These are phyloP conservation scores for Oasisia sp. DNA, from an alignment of 2,888 invertebrate genomes.

Conservation along the genomic window DNA sequence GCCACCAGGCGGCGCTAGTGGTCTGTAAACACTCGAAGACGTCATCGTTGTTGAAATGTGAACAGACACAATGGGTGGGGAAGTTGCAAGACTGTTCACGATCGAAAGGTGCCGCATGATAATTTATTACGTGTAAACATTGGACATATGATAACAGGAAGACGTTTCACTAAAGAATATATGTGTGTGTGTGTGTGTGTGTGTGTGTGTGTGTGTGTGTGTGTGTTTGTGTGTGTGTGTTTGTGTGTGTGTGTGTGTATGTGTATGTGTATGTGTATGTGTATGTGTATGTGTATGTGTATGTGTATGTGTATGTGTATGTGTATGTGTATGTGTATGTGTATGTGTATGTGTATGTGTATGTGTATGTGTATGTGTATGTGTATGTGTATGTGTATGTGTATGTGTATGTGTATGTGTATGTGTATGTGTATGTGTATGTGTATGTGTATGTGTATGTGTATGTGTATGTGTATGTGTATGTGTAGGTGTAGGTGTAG, in stretches of 20 bases:
- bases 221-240: too few species aligned
- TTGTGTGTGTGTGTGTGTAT: too few species aligned
- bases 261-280: too few species aligned
- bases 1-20: slow-evolving; percentile 21
- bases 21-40: slow-evolving; percentile 25
- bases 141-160: background rate
- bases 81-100: slow-evolving; percentile 28
- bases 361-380: too few species aligned
- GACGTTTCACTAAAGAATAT: background rate
- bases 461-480: background rate
- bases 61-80: slow-evolving; percentile 27
- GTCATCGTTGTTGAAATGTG: slow-evolving; percentile 28
- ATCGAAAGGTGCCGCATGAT: background rate
- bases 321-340: too few species aligned
- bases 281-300: too few species aligned
- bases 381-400: too few species aligned
- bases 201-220: background rate
- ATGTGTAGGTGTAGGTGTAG: too few species aligned
- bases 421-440: too few species aligned
- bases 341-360: background rate
- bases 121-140: background rate
- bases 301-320: too few species aligned
- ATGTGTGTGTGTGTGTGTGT: background rate
- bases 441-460: too few species aligned
- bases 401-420: too few species aligned